Percentiles rank a stretch among this genome's conserved stretches.
Evolutionary conservation across 2,797 vertebrate species (phyloP).

Genomic region (Gymnocypris eckloni): DNA sequence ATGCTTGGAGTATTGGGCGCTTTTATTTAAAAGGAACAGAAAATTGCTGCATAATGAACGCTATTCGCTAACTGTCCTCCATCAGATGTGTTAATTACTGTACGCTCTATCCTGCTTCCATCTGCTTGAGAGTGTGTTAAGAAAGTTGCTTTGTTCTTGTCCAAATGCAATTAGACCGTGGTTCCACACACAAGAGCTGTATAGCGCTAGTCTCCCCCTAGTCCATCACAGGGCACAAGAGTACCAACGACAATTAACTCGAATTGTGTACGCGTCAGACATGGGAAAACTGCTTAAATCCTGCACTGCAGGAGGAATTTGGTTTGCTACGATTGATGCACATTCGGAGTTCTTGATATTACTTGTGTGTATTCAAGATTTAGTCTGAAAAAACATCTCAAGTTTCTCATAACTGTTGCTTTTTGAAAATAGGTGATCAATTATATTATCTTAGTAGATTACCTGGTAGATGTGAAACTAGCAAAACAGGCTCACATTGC

Average conservation of each 20-base stretch:
- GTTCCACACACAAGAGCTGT: conserved; percentile 31
- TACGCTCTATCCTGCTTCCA: conserved; percentile 59
- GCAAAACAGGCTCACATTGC: background rate
- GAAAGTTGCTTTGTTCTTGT: conserved; percentile 59
- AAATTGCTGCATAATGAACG: conserved; percentile 56
- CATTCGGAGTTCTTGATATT: background rate
- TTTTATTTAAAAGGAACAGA: conserved; percentile 54
- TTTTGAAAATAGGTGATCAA: background rate
- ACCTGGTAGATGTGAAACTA: background rate
- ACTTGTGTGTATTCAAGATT: background rate
- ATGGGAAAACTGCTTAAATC: conserved; percentile 21
- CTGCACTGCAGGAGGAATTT: background rate
- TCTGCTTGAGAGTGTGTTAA: conserved; percentile 57
- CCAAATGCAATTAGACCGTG: conserved; percentile 62
- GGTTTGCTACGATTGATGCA: background rate
- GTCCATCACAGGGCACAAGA: conserved; percentile 10
- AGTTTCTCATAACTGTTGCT: background rate
- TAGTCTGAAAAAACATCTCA: background rate
- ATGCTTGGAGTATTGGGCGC: conserved; percentile 44
- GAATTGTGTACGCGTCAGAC: conserved; percentile 15
- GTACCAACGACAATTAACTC: conserved; percentile 37
- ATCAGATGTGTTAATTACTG: conserved; percentile 63
- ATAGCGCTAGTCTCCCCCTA: conserved; percentile 2
- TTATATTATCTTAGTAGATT: background rate
- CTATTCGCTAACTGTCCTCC: conserved; percentile 53